phyloP scores from a whole-genome alignment of 92 coral and sea anemone species.

The Micromussa lordhowensis region DNA sequence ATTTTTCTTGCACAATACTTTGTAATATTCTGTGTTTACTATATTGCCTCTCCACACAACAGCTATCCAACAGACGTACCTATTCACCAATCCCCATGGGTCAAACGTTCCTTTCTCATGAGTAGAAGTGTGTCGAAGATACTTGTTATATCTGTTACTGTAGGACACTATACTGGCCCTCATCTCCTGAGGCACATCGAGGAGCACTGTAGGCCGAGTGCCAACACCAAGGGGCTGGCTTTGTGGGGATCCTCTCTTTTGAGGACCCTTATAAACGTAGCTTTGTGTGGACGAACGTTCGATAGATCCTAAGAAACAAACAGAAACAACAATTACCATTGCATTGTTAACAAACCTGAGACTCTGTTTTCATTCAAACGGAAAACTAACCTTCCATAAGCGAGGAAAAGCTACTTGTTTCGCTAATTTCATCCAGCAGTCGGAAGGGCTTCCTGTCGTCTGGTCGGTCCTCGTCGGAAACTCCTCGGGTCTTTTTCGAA shows the following conservation, averaged over 20 bases:
- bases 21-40: neutral
- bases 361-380: neutral
- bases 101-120: slow-evolving; percentile 93
- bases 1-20: too few relatives aligned
- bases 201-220: slow-evolving; percentile 60
- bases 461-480: slow-evolving; percentile 26
- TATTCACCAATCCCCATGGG: slow-evolving; percentile 95
- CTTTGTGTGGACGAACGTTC: slow-evolving; percentile 7
- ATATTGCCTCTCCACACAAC: neutral
- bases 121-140: slow-evolving; percentile 82
- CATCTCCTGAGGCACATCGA: slow-evolving; percentile 84
- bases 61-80: slow-evolving; percentile 62
- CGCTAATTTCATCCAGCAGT: slow-evolving; percentile 31
- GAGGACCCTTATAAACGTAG: neutral
- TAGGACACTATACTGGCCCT: slow-evolving; percentile 87
- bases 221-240: slow-evolving; percentile 11
- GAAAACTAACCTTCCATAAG: slow-evolving; percentile 53
- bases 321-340: neutral
- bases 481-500: slow-evolving; percentile 23
- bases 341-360: neutral
- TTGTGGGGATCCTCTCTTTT: neutral
- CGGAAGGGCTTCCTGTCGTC: slow-evolving; percentile 9
- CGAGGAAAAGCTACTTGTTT: slow-evolving; percentile 62
- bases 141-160: slow-evolving; percentile 79
- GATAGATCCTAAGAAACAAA: slow-evolving; percentile 4